Evolutionary conservation across 2,113 vertebrate species (phyloP).

Genomic region (Gracilinanus agilis): DNA sequence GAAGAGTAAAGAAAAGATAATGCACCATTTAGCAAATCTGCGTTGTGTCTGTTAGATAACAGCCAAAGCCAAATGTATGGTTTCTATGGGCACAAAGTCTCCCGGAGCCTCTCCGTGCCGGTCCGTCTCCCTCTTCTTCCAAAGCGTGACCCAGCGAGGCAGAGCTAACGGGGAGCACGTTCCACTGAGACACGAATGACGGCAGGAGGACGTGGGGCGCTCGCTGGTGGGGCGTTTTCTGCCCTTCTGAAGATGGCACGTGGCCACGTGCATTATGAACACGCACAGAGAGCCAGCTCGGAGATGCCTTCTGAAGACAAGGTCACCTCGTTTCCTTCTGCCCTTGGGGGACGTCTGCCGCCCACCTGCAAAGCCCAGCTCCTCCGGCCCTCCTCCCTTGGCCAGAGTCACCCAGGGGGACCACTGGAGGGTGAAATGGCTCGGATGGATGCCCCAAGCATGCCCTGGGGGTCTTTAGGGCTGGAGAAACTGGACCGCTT

Average conservation of each 20-base stretch:
- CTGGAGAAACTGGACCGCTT: conserved; percentile 44
- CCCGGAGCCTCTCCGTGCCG: conserved; percentile 20
- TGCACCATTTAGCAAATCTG: neutral
- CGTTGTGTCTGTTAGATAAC: neutral
- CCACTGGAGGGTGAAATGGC: neutral
- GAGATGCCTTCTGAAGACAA: conserved; percentile 3
- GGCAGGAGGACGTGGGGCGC: neutral
- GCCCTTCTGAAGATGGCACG: neutral
- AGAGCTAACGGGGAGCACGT: neutral
- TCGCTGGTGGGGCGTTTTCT: neutral
- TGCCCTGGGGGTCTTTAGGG: conserved; percentile 1
- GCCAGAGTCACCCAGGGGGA: neutral
- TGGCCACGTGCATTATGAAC: neutral
- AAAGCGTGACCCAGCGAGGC: neutral
- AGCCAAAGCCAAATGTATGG: neutral
- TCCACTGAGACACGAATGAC: neutral
- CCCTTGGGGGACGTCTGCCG: neutral
- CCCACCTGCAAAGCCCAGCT: too few species aligned
- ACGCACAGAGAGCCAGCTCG: neutral
- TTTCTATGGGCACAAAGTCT: neutral
- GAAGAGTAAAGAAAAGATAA: neutral
- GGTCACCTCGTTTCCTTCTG: neutral
- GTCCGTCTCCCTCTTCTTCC: neutral
- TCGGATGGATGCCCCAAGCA: neutral
- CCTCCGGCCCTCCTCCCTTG: neutral